Evolutionary conservation across 2,888 invertebrate species (phyloP).

Genomic region (Byasa hedistus): DNA sequence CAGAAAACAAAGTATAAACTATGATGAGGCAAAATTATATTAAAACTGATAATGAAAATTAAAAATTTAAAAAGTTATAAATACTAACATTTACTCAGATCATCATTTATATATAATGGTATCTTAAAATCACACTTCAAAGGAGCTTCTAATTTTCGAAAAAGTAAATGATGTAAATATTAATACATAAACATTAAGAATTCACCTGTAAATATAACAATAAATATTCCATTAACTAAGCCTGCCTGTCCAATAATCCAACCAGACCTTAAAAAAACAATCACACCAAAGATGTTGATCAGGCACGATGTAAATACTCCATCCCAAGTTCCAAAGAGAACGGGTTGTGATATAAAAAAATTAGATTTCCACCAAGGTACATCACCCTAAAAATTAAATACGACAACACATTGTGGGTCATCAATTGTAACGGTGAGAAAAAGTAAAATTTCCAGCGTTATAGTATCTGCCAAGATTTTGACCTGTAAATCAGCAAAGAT

Average conservation of each 20-base stretch:
- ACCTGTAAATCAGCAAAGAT: slow-evolving; percentile 95
- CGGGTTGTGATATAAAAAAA: slow-evolving; percentile 97
- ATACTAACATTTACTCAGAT: too few relatives aligned
- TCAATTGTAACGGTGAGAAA: neutral
- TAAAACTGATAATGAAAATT: too few relatives aligned
- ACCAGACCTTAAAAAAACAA: slow-evolving; percentile 96
- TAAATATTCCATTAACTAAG: slow-evolving; percentile 87
- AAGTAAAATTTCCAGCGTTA: neutral
- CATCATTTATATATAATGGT: too few relatives aligned
- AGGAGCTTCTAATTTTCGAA: too few relatives aligned
- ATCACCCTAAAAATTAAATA: slow-evolving; percentile 78
- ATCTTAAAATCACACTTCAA: too few relatives aligned
- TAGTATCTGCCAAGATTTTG: neutral
- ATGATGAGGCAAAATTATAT: too few relatives aligned
- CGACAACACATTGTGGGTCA: neutral
- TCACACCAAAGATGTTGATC: slow-evolving; percentile 98
- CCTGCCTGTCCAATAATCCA: slow-evolving; percentile 98
- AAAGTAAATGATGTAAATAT: too few relatives aligned
- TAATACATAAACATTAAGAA: slow-evolving; percentile 85
- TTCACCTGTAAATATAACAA: slow-evolving; percentile 88
- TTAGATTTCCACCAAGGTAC: slow-evolving; percentile 98
- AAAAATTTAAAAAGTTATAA: too few relatives aligned
- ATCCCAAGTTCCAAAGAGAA: slow-evolving; percentile 98
- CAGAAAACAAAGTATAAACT: too few relatives aligned
- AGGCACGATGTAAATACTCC: slow-evolving; percentile 98